Conservation (phyloP, 2,113 vertebrate species). For the Microcebus lehilahytsara region DNA sequence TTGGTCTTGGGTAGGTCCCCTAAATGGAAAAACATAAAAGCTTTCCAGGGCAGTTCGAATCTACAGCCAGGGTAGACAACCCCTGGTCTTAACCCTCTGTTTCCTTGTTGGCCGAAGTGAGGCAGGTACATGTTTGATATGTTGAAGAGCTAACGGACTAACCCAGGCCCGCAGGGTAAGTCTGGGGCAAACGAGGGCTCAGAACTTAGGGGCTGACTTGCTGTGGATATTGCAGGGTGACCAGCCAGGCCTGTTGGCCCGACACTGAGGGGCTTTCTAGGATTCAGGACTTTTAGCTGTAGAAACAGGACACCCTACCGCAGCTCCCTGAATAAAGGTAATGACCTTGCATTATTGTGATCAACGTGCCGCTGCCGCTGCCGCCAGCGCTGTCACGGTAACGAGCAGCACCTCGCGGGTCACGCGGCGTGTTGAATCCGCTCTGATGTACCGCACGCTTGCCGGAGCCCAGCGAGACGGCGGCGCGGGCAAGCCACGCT, state of each 20-base stretch:
- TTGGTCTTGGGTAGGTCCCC: background rate
- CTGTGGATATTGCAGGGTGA: no score
- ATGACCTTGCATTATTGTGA: background rate
- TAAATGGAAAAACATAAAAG: background rate
- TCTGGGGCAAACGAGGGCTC: background rate
- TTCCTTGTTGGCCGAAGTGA: background rate
- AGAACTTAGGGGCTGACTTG: background rate
- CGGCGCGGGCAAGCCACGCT: rapidly evolving
- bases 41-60: background rate
- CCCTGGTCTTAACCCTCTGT: background rate
- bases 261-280: rapidly evolving
- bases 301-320: background rate
- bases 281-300: background rate
- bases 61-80: background rate
- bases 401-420: rapidly evolving
- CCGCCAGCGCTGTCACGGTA: background rate
- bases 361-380: background rate
- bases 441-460: rapidly evolving
- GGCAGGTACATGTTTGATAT: no score
- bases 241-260: background rate
- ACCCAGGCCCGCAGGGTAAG: background rate
- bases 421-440: no score
- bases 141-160: background rate
- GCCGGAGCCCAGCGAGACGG: rapidly evolving
- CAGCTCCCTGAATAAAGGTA: no score